phyloP scores from a whole-genome alignment of 2,888 invertebrate genomes.

The Choristoneura rosaceana region DNA sequence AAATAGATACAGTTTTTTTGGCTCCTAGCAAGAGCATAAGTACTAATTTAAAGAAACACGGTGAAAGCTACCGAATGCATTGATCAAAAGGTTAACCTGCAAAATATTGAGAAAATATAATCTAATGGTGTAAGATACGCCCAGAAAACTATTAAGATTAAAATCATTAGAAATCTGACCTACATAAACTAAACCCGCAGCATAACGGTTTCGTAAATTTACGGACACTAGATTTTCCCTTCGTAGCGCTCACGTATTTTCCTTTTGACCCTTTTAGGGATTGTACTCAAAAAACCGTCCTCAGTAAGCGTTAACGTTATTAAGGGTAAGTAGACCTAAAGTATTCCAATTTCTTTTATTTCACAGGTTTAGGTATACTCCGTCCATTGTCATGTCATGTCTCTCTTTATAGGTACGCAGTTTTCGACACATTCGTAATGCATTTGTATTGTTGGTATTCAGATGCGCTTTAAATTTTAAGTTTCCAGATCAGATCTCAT shows the following conservation, averaged over 20 bases:
- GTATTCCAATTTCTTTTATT: slow-evolving; percentile 38
- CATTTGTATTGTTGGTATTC: neutral
- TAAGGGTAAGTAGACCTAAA: slow-evolving; percentile 35
- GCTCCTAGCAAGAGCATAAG: no score
- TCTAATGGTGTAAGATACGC: neutral
- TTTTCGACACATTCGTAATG: neutral
- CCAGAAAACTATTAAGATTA: slow-evolving; percentile 25
- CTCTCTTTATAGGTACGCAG: neutral
- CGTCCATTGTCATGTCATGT: neutral
- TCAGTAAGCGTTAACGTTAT: slow-evolving; percentile 30
- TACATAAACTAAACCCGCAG: slow-evolving; percentile 27
- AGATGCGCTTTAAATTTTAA: neutral
- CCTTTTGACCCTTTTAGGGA: slow-evolving; percentile 42
- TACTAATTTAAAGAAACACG: no score
- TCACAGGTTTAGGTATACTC: slow-evolving; percentile 3
- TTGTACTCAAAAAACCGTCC: slow-evolving; percentile 39
- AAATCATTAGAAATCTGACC: slow-evolving; percentile 31
- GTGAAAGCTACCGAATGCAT: neutral
- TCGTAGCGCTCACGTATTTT: slow-evolving; percentile 37
- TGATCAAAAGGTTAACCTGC: neutral
- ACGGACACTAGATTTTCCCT: slow-evolving; percentile 37
- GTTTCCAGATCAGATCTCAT: neutral
- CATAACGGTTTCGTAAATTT: slow-evolving; percentile 28
- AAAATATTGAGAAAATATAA: neutral
- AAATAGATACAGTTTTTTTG: no score